These are phyloP conservation scores for Monopis laevigella DNA, from an alignment of 2,888 invertebrate species.

Conservation along the genomic window DNA sequence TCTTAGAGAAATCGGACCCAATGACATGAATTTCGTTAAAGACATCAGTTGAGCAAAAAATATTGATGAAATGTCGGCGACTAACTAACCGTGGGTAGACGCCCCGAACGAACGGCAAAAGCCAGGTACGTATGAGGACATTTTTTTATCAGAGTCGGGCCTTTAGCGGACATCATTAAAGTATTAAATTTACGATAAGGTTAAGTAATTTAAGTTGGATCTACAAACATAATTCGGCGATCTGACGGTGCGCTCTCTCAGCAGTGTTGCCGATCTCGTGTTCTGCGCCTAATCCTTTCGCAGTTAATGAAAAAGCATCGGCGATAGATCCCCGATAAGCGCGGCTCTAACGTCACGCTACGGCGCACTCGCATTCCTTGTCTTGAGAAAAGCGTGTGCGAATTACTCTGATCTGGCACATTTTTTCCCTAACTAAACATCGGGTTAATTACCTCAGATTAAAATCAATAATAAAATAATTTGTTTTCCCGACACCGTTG, in stretches of 20 bases:
- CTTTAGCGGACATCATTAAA: slow-evolving; percentile 51
- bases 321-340: slow-evolving; percentile 39
- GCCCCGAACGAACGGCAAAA: slow-evolving; percentile 34
- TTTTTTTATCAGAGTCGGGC: slow-evolving; percentile 38
- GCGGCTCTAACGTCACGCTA: slow-evolving; percentile 31
- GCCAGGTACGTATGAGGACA: slow-evolving; percentile 34
- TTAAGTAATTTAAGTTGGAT: slow-evolving; percentile 19
- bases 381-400: slow-evolving; percentile 38
- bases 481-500: slow-evolving; percentile 28
- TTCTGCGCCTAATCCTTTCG: slow-evolving; percentile 33
- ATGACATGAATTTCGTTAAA: slow-evolving; percentile 65
- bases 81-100: slow-evolving; percentile 39
- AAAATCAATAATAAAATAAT: slow-evolving; percentile 37
- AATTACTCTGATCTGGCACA: slow-evolving; percentile 32
- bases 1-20: slow-evolving; percentile 63
- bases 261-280: slow-evolving; percentile 23
- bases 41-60: slow-evolving; percentile 60
- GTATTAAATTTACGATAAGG: slow-evolving; percentile 58
- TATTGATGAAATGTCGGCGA: slow-evolving; percentile 52
- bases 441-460: slow-evolving; percentile 37
- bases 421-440: slow-evolving; percentile 35
- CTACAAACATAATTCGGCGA: background rate
- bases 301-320: slow-evolving; percentile 36
- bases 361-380: slow-evolving; percentile 29
- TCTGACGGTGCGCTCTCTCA: slow-evolving; percentile 19